Conservation (phyloP, 2,888 invertebrate species). For the Andrena bucephala region DNA sequence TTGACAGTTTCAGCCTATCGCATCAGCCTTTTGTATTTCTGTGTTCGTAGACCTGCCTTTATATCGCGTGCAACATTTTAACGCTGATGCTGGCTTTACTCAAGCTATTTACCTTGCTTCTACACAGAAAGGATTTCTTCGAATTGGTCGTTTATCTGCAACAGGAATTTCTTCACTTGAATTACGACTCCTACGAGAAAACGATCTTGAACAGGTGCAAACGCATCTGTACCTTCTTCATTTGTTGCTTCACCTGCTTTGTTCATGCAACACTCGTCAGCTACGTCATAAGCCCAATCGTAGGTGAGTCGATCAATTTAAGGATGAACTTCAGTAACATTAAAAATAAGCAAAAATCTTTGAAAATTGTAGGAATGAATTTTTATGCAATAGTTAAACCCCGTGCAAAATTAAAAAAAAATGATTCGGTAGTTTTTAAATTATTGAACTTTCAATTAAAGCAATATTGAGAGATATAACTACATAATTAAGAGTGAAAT, state of each 20-base stretch:
- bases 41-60: slow-evolving; percentile 30
- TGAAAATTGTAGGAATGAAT: no score
- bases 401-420: no score
- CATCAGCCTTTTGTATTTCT: background rate
- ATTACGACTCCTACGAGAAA: slow-evolving; percentile 43
- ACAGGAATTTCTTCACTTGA: slow-evolving; percentile 47
- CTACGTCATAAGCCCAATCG: slow-evolving; percentile 36
- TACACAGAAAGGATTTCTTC: slow-evolving; percentile 54
- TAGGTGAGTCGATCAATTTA: slow-evolving; percentile 35
- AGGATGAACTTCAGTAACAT: background rate
- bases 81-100: slow-evolving; percentile 55
- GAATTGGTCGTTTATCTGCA: slow-evolving; percentile 48
- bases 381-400: no score
- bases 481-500: no score
- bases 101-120: slow-evolving; percentile 63
- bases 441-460: no score
- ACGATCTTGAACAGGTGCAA: slow-evolving; percentile 21
- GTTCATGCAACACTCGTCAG: slow-evolving; percentile 19
- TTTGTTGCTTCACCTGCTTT: slow-evolving; percentile 42
- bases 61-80: slow-evolving; percentile 56
- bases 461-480: no score
- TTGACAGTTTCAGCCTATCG: background rate
- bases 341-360: no score
- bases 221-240: slow-evolving; percentile 26
- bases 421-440: no score